phyloP scores from a whole-genome alignment of 2,888 invertebrate genomes.

The Perizoma affinitatum region DNA sequence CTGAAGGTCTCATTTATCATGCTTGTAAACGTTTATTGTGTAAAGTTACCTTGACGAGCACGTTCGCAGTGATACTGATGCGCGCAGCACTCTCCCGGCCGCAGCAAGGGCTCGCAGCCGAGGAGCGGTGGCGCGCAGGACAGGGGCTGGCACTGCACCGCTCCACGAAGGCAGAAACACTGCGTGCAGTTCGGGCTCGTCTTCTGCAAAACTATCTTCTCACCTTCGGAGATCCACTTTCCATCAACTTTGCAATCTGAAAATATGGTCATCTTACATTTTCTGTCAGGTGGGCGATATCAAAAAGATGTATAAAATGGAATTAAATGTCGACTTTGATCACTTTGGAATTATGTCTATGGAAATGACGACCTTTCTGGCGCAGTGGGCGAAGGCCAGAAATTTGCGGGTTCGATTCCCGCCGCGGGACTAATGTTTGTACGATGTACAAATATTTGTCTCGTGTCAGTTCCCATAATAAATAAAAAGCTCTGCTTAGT shows the following conservation, averaged over 20 bases:
- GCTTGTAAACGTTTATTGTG: too few species aligned
- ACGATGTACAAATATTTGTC: too few species aligned
- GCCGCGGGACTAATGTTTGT: too few species aligned
- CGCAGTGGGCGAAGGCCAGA: too few species aligned
- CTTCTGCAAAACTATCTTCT: conserved; percentile 83
- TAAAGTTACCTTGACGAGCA: conserved; percentile 36
- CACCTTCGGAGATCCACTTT: conserved; percentile 87
- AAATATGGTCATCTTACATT: conserved; percentile 31
- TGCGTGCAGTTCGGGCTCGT: conserved; percentile 87
- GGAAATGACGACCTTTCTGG: too few species aligned
- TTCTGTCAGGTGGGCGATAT: too few species aligned
- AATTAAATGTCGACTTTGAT: too few species aligned
- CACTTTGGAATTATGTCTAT: too few species aligned
- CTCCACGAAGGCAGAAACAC: conserved; percentile 91
- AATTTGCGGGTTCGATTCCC: too few species aligned
- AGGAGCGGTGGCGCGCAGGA: conserved; percentile 90
- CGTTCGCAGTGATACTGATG: conserved; percentile 91
- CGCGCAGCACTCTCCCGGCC: conserved; percentile 92
- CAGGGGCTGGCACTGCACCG: conserved; percentile 89
- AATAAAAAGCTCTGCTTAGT: too few species aligned
- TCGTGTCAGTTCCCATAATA: too few species aligned
- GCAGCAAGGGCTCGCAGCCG: conserved; percentile 90
- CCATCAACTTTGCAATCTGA: conserved; percentile 87
- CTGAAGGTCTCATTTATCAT: not conserved
- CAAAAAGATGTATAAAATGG: too few species aligned